Percentiles rank a stretch among this genome's conserved stretches.
Evolutionary conservation across 2,797 vertebrate species (phyloP).

Genomic region (Aeoliscus strigatus): DNA sequence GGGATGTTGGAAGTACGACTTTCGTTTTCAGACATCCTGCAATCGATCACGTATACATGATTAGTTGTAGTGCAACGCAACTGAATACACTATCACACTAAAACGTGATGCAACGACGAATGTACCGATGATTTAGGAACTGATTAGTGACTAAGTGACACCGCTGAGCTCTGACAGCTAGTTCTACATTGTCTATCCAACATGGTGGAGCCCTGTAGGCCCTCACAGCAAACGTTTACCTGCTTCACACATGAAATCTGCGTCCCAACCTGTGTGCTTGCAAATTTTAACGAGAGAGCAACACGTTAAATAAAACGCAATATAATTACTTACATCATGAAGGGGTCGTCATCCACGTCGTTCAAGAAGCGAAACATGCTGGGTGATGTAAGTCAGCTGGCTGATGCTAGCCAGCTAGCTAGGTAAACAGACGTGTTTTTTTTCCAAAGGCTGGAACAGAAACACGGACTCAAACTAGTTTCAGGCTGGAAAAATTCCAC

Average conservation of each 20-base stretch:
- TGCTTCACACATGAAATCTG: slow-evolving; percentile 23
- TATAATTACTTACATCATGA: slow-evolving; percentile 77
- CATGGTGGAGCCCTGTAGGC: slow-evolving; percentile 62
- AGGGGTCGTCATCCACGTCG: slow-evolving; percentile 81
- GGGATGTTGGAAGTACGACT: too few species aligned
- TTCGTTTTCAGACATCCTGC: background rate
- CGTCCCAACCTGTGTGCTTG: background rate
- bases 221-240: slow-evolving; percentile 58
- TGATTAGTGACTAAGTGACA: background rate
- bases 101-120: background rate
- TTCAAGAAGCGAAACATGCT: slow-evolving; percentile 81
- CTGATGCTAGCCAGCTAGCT: slow-evolving; percentile 71
- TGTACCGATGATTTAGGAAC: slow-evolving; percentile 1
- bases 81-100: too few species aligned
- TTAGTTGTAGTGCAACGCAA: too few species aligned
- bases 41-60: background rate
- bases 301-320: background rate
- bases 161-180: slow-evolving; percentile 31
- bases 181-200: slow-evolving; percentile 56
- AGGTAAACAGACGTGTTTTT: slow-evolving; percentile 60
- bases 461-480: slow-evolving; percentile 21
- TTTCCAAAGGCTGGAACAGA: slow-evolving; percentile 32
- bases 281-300: background rate
- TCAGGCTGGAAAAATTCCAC: slow-evolving; percentile 13
- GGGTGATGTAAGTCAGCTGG: slow-evolving; percentile 67